Base-by-base conservation (phyloP, 2,888 invertebrate genomes). In the Agriopis marginaria region DNA sequence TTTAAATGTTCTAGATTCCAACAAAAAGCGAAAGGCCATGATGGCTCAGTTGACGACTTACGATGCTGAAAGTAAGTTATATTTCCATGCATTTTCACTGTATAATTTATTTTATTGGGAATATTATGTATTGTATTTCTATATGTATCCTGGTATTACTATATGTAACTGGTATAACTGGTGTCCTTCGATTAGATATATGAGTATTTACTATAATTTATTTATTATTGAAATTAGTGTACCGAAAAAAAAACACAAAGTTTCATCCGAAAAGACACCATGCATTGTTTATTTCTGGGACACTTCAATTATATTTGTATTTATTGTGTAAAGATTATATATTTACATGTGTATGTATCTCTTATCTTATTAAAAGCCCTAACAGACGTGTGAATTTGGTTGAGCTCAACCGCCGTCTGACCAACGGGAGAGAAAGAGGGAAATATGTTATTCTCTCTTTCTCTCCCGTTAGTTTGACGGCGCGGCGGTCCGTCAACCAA, bases 11-110 rank as follows among this genome's bases (percentile, higher is more conserved):
- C 67, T 76, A 76, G 73, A 61, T 68, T 39, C 71, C 80, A 90
- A 89, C 80, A 90, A 89, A 79, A 85, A 85, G 77, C 82, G 85
- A 79, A 87, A 85, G 81, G 82, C 80, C 68, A 65, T 87, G 62
- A 81, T 85, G 73, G 75, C 84, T 61, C 68, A 77, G 68, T 71
- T 84, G 71, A 75, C 82, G 66, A 78, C 77, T 71, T 87, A 39
- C 53, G 53, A 87, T 79, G 88, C 89, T 51, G 92, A 91, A 75
- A 89, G 92, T 93, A 91, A 93, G 92, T 92, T 79, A 80, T 68
- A 17, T 55, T 68, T 49, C 58, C 39, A 17, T 67, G 45, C n/a
- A 53, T 40, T 42, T 7, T 42, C 42, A 11, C 44, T 23, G 10
- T 42, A 7, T 61, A 51, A 32, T 23, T 49, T 49, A 23, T 49